Evolutionary conservation across 2,888 invertebrate genomes (phyloP).

Genomic region (Harpalus rubripes): DNA sequence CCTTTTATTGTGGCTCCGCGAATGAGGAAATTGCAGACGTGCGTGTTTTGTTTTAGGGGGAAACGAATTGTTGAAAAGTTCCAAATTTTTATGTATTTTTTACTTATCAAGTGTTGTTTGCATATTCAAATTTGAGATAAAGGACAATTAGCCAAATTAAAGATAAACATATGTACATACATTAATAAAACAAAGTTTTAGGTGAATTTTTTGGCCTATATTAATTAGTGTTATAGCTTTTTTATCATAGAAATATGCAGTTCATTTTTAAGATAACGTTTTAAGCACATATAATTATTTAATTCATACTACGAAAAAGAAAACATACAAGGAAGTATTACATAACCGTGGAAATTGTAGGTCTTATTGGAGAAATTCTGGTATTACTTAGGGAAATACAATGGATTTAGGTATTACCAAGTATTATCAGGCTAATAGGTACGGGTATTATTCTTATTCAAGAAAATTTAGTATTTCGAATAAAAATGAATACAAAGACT

Average conservation of each 20-base stretch:
- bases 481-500: no score
- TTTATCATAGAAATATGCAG: background rate
- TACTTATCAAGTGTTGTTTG: background rate
- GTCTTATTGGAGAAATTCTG: no score
- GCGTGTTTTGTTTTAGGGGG: background rate
- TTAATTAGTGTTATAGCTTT: background rate
- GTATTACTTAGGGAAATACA: no score
- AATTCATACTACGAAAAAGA: no score
- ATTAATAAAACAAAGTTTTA: background rate
- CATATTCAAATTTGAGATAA: conserved; percentile 3
- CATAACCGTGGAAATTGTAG: no score
- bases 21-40: background rate
- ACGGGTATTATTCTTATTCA: no score
- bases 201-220: background rate
- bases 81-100: background rate
- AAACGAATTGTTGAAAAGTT: background rate
- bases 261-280: background rate
- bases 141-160: background rate
- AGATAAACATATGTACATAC: background rate
- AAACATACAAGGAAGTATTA: no score
- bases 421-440: no score
- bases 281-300: no score
- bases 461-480: no score
- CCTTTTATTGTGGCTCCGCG: background rate
- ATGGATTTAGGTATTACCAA: no score